Base-by-base conservation (phyloP, 1,140 invertebrate species). In the Drosophila neocordata region DNA sequence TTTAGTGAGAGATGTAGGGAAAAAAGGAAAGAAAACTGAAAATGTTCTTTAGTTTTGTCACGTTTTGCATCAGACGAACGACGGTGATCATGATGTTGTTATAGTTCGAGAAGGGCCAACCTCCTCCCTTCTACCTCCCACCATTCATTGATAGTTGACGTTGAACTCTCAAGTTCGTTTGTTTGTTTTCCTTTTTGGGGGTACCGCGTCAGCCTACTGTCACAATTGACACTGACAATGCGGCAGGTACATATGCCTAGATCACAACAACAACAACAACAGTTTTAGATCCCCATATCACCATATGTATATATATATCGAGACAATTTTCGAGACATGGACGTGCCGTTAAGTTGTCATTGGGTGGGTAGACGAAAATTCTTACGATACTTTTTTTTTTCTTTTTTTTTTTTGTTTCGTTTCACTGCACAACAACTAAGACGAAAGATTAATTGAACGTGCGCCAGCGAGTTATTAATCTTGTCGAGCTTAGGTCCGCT, bases 391-490 rank as follows among this genome's bases (percentile, higher is more conserved):
- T 7, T 44, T 22, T 73, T 73, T 31, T 31, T 31, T 31, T 6
- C 4, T 24, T 24, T 24, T 24, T 24, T 24, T 24, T 24, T 1
- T 1, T 24, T 24, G 1, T 4, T 24, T 24, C 4, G 24, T 24
- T 24, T 24, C 24, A 24, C 24, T 24, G 24, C 24, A 24, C 24
- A 24, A 60, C 70, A 73, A 15, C 53, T 51, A 53, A 76, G 18
- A 55, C 83, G 83, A 88, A 88, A 88, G 83, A 88, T 88, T 88
- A 88, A 88, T 88, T 88, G 83, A 83, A 88, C 83, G 79, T 79
- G 84, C 79, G 83, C 83, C 76, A 73, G 73, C 65, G 69, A 88
- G 84, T 88, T 88, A 88, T 88, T 88, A 88, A 88, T 88, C 83
- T 88, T 88, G 66, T 70, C 52, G 76, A 83, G 83, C 83, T 88